Evolutionary conservation across 2,797 vertebrate species (phyloP), one percentile per base, ranked within the genome.

Genomic region (Tadarida brasiliensis): DNA sequence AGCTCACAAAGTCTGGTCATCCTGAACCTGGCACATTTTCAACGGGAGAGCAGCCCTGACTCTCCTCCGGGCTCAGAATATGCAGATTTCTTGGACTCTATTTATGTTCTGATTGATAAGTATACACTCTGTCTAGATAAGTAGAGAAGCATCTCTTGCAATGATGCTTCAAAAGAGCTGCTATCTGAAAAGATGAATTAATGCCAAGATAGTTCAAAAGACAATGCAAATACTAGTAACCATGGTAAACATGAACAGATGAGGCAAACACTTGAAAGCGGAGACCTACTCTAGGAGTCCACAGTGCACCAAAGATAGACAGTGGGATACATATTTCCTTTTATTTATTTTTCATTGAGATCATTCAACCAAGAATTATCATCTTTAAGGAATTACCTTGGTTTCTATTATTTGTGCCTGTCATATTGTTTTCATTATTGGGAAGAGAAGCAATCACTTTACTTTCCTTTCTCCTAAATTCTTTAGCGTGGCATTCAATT

Each of bases 111-210:
- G 89, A 97, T 47, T 87, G 89, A 84, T 87, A 96, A 85, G 61
- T n/a, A 22, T 44, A 90, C 67, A 19, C 10, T 77, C 86, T 84
- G 88, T 80, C 70, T 49, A 81, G 63, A 94, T 87, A 98, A 89
- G n/a, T 67, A 97, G 56, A 92, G 96, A 97, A 97, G 1, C n/a
- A 71, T 94, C 84, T 95, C 61, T 96, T 92, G 35, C 63, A 97
- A 97, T 94, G 71, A 84, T 95, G 57, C 83, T 97, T 90, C 96
- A 97, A 97, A 97, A 96, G 70, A 98, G 11, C 95, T 98, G 93
- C 96, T 98, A 96, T 87, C 90, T 97, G 68, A 83, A 96, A 98
- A 97, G 94, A 97, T 83, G 95, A 98, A 95, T 97, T 91, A 95
- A 86, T 95, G 96, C 96, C 96, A 98, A 95, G 93, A 86, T 90